These are phyloP conservation scores for Actinia equina DNA, from an alignment of 64 coral and sea anemone species.

Conservation along the genomic window DNA sequence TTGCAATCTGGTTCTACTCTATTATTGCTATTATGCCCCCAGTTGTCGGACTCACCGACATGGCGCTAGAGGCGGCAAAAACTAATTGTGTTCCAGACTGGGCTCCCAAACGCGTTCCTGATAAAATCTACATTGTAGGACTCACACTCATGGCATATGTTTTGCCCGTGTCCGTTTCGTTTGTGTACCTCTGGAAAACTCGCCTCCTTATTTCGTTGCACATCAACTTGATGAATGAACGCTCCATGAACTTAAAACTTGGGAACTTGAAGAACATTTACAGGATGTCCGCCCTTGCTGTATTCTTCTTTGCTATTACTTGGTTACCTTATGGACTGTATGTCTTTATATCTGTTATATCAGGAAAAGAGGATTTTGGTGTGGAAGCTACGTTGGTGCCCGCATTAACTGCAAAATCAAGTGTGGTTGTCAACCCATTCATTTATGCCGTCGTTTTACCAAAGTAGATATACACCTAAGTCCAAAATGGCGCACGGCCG, in stretches of 20 bases:
- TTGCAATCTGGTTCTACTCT: not conserved
- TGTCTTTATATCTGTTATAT: not conserved
- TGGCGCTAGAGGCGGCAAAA: not conserved
- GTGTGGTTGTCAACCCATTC: not conserved
- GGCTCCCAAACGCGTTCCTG: not conserved
- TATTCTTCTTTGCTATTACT: not conserved
- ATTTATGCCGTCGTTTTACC: slow-evolving; percentile 9
- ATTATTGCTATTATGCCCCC: not conserved
- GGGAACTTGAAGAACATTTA: not conserved
- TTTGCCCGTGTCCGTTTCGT: not conserved
- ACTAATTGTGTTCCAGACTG: not conserved
- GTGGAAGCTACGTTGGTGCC: not conserved
- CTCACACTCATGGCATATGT: not conserved
- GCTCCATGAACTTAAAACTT: not conserved
- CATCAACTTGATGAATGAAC: not conserved
- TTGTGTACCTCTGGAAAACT: not conserved
- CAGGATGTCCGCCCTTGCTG: not conserved
- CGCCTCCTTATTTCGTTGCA: not conserved
- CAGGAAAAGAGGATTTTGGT: not conserved
- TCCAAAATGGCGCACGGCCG: no score
- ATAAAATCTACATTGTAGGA: not conserved
- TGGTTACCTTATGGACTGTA: not conserved
- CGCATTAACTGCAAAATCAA: not conserved
- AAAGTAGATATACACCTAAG: not conserved
- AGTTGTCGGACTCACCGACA: not conserved